These are phyloP conservation scores for Pleuronectes platessa DNA, from an alignment of 2,113 vertebrate species.

Conservation along the genomic window DNA sequence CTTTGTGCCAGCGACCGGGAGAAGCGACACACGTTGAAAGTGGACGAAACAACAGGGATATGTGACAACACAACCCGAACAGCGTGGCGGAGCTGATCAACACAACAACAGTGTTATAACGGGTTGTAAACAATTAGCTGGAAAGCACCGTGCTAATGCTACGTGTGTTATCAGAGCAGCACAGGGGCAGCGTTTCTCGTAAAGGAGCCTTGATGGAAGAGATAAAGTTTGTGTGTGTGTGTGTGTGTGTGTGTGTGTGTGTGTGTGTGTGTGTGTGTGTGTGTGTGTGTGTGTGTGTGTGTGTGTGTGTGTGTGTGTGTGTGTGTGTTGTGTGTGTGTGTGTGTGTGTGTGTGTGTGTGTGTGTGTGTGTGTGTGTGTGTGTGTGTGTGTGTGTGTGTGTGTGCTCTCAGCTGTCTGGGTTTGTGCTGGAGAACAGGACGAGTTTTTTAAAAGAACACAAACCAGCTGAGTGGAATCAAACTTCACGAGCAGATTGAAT, in stretches of 20 bases:
- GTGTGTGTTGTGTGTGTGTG: too few species aligned
- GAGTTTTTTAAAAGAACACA: neutral
- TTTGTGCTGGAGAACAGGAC: neutral
- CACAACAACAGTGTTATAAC: neutral
- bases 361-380: too few species aligned
- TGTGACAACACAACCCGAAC: neutral
- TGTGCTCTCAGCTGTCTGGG: neutral
- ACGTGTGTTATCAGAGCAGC: neutral
- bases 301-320: neutral
- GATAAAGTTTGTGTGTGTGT: neutral
- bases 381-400: neutral
- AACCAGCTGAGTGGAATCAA: constrained; percentile 24
- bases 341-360: too few species aligned
- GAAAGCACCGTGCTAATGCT: neutral
- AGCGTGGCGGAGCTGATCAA: neutral
- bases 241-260: neutral
- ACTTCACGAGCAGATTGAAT: constrained; percentile 5
- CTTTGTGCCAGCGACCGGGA: neutral
- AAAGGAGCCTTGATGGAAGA: neutral
- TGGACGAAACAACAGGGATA: neutral
- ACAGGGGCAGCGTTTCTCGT: neutral
- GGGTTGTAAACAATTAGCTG: neutral
- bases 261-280: neutral
- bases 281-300: neutral
- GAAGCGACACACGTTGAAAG: neutral